A percentile compares a stretch with the other conserved stretches of the same genome.
phyloP scores from a whole-genome alignment of 2,797 vertebrate species.

The Gymnocypris eckloni region DNA sequence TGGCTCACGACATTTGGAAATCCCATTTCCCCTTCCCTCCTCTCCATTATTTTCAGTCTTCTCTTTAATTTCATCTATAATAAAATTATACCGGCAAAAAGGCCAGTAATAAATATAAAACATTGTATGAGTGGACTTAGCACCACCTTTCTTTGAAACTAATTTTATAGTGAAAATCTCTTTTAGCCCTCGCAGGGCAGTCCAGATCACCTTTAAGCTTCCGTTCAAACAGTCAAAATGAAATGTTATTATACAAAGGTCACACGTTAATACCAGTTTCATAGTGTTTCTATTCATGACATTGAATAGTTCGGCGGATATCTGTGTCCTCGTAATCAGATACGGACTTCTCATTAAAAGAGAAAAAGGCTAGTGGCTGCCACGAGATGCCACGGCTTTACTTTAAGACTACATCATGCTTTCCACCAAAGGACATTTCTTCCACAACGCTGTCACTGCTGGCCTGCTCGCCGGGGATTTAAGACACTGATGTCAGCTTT shows the following conservation, averaged over 20 bases:
- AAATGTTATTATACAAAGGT: conserved; percentile 68
- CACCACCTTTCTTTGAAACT: conserved; percentile 53
- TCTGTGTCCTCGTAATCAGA: conserved; percentile 58
- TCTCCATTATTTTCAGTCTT: conserved; percentile 1
- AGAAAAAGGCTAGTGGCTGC: conserved; percentile 46
- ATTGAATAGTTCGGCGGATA: conserved; percentile 55
- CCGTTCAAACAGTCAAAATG: conserved; percentile 66
- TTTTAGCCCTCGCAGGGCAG: conserved; percentile 60
- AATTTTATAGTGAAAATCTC: conserved; percentile 61
- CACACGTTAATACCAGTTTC: conserved; percentile 64
- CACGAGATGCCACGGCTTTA: conserved; percentile 56
- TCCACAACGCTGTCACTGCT: conserved; percentile 30
- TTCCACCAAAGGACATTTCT: conserved; percentile 56
- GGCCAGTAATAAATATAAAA: background rate
- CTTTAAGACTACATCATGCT: conserved; percentile 58
- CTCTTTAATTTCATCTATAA: conserved; percentile 14
- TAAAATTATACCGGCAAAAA: conserved; percentile 18
- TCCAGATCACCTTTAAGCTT: conserved; percentile 67
- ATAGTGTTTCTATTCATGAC: conserved; percentile 64
- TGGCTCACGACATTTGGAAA: background rate
- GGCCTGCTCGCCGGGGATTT: conserved; percentile 38
- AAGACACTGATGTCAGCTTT: conserved; percentile 46
- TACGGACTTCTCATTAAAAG: conserved; percentile 64
- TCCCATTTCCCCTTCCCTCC: background rate
- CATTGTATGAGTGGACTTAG: conserved; percentile 28